Conservation (phyloP, 2,888 invertebrate genomes). For the Plusia festucae region DNA sequence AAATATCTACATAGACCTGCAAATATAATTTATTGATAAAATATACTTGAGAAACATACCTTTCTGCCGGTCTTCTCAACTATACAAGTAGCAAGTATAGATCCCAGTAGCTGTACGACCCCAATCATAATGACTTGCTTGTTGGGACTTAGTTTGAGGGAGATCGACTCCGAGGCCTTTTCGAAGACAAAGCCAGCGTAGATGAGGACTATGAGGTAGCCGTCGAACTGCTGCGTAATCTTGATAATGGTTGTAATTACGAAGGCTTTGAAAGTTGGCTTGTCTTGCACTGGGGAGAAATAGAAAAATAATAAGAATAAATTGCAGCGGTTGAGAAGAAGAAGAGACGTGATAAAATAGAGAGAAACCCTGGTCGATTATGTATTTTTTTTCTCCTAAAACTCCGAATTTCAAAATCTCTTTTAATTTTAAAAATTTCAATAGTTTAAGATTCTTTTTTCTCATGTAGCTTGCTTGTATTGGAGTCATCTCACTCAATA, state of each 20-base stretch:
- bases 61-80: slow-evolving; percentile 85
- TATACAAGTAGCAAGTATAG: slow-evolving; percentile 78
- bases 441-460: too few relatives aligned
- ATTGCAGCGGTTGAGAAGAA: too few relatives aligned
- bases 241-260: slow-evolving; percentile 83
- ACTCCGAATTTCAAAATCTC: too few relatives aligned
- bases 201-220: slow-evolving; percentile 84
- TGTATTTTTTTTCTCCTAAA: too few relatives aligned
- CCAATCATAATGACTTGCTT: slow-evolving; percentile 85
- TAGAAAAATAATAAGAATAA: background rate
- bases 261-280: slow-evolving; percentile 81
- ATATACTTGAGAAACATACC: slow-evolving; percentile 58
- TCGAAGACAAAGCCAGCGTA: slow-evolving; percentile 83
- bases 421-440: too few relatives aligned
- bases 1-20: too few relatives aligned
- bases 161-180: slow-evolving; percentile 76
- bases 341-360: too few relatives aligned
- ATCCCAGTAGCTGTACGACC: slow-evolving; percentile 78
- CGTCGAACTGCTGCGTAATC: slow-evolving; percentile 84
- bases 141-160: slow-evolving; percentile 78
- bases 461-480: too few relatives aligned
- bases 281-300: slow-evolving; percentile 79
- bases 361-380: too few relatives aligned
- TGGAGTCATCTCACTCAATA: too few relatives aligned
- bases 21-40: background rate